Conservation (phyloP, 2,113 vertebrate species). For the Pituophis catenifer region DNA sequence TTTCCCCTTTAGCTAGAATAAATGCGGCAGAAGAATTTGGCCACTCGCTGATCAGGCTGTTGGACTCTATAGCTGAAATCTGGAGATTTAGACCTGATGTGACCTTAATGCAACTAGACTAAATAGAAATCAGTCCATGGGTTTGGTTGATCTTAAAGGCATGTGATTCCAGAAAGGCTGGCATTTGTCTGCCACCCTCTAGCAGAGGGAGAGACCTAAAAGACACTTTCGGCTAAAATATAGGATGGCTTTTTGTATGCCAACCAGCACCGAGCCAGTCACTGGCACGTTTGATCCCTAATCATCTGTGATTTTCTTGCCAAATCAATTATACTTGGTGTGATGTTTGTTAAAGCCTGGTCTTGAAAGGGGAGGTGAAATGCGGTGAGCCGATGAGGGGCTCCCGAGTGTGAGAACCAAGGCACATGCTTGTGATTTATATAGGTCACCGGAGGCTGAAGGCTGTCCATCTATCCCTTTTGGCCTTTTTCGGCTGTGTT, state of each 20-base stretch:
- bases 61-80: not conserved
- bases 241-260: not conserved
- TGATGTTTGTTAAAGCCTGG: not conserved
- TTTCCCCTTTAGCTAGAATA: not conserved
- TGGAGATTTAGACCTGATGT: not conserved
- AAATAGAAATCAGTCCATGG: not conserved
- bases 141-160: not conserved
- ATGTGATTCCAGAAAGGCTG: not conserved
- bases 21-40: not conserved
- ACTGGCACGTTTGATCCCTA: not conserved
- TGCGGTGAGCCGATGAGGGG: not conserved
- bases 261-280: not conserved
- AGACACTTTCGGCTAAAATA: not conserved
- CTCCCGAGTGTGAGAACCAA: not conserved
- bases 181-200: not conserved
- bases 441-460: not conserved
- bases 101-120: not conserved
- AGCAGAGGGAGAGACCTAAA: not conserved
- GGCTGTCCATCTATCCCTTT: constrained; percentile 8
- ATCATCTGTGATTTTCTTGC: not conserved
- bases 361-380: constrained; percentile 3
- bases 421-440: not conserved
- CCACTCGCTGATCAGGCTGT: not conserved
- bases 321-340: not conserved
- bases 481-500: not conserved